Base-by-base conservation (phyloP, 2,888 invertebrate genomes). In the Lagria hirta region DNA sequence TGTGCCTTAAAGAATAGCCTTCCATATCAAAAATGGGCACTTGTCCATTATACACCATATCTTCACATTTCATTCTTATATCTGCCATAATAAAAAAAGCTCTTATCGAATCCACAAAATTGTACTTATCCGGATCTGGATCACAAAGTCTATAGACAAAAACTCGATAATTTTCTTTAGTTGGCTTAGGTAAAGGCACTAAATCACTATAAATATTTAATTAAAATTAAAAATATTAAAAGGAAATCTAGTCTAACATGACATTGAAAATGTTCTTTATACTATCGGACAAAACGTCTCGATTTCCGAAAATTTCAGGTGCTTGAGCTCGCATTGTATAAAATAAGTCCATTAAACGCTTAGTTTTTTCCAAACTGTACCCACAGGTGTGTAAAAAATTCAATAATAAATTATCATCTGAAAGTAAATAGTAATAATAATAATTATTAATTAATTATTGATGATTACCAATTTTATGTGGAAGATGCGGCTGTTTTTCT, bases 11-110 rank as follows among this genome's bases (percentile, higher is more conserved):
- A 1, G 78, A 73, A 21, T 80, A 79, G 29, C 83, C 82, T 1
- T 76, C 75, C 64, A 84, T 80, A 64, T 86, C 86, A 52, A 85
- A 85, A 29, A 86, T 80, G 0, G 84, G 84, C 33, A 86, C 75
- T 63, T 86, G 86, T 1, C 86, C 86, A 0, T 79, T 75, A 0
- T 81, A 76, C 29, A 82, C 73, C 20, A 79, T 77, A 1, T 73
- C 73, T 48, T 82, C 81, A 2, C 68, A 69, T 8, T 71, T 64
- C 52, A 86, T 75, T 46, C 86, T 74, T 12, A 83, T 77, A 63
- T 86, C 86, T 3, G 83, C 83, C 27, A 86, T 69, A 79, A 85
- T 83, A 68, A 85, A 84, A 73, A 85, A 84, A 0, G 82, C 77
- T 69, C 83, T 84, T 28, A 83, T 74, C 1, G 79, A 76, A 53